Evolutionary conservation across 2,888 invertebrate genomes (phyloP).

Genomic region (Drosophila sordidula): DNA sequence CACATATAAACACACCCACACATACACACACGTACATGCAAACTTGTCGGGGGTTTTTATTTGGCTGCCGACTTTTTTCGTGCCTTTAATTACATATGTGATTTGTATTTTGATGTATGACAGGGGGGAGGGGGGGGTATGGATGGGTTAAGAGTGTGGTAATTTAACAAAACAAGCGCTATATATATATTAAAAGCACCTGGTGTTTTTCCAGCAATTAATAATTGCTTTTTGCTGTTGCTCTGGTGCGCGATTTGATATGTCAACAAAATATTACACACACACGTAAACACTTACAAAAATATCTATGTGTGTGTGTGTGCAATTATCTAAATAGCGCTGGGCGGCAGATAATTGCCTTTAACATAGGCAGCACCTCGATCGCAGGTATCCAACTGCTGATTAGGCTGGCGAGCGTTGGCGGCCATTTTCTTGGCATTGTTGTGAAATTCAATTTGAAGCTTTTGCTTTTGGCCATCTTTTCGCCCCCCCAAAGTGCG

Average conservation of each 20-base stretch:
- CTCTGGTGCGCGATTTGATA: conserved; percentile 51
- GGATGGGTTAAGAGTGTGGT: neutral
- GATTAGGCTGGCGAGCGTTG: conserved; percentile 53
- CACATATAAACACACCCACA: neutral
- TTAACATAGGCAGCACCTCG: conserved; percentile 5
- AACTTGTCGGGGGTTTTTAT: conserved; percentile 7
- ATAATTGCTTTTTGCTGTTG: conserved; percentile 62
- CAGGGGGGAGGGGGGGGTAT: neutral
- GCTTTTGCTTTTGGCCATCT: conserved; percentile 42
- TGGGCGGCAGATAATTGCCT: conserved; percentile 29
- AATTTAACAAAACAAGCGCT: conserved; percentile 8
- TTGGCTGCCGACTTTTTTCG: conserved; percentile 17
- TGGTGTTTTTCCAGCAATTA: conserved; percentile 62
- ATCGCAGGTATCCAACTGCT: conserved; percentile 52
- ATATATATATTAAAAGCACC: conserved; percentile 3
- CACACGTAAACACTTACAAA: conserved; percentile 9
- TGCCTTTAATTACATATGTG: conserved; percentile 28
- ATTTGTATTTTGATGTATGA: conserved; percentile 2
- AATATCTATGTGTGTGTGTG: conserved; percentile 1
- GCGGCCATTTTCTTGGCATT: conserved; percentile 55
- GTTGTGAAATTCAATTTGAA: conserved; percentile 65
- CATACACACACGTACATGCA: no score
- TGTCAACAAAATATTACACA: conserved; percentile 50
- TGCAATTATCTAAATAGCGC: conserved; percentile 58
- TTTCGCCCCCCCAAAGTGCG: neutral